Evolutionary conservation across 1,140 invertebrate genomes (phyloP).

Genomic region (Wiebesia pumilae): DNA sequence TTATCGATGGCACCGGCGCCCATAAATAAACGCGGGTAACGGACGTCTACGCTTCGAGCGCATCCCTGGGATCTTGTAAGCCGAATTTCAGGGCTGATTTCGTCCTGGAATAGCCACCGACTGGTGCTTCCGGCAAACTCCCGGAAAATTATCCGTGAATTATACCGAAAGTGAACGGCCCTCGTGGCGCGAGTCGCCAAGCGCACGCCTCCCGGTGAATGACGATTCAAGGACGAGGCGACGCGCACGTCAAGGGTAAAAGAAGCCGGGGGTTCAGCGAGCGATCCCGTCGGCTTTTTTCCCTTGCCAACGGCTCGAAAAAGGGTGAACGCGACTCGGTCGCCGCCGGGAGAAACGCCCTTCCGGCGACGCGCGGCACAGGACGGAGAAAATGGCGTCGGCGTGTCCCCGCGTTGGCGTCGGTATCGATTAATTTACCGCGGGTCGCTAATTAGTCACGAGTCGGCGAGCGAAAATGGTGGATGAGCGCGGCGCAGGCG

Average conservation of each 20-base stretch:
- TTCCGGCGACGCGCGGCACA: not conserved
- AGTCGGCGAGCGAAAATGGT: slow-evolving; percentile 53
- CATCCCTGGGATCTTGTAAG: not conserved
- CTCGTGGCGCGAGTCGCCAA: no score
- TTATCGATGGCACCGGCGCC: slow-evolving; percentile 5
- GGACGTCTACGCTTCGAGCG: not conserved
- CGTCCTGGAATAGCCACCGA: no score
- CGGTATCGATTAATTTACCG: slow-evolving; percentile 41
- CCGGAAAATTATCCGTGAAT: not conserved
- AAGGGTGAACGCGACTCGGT: not conserved
- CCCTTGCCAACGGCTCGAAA: not conserved
- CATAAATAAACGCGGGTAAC: not conserved
- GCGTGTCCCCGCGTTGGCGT: not conserved
- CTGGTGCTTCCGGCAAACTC: not conserved
- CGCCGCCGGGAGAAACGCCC: not conserved
- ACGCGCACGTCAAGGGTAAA: no score
- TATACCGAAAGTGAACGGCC: no score
- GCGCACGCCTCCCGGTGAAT: no score
- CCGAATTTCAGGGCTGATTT: not conserved
- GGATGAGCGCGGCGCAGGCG: slow-evolving; percentile 46
- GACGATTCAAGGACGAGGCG: no score
- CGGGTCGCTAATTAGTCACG: slow-evolving; percentile 58
- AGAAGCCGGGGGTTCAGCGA: not conserved
- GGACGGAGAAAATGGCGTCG: slow-evolving; percentile 30
- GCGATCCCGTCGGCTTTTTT: not conserved